Evolutionary conservation across 2,888 invertebrate species (phyloP).

Genomic region (Acleris laterana): DNA sequence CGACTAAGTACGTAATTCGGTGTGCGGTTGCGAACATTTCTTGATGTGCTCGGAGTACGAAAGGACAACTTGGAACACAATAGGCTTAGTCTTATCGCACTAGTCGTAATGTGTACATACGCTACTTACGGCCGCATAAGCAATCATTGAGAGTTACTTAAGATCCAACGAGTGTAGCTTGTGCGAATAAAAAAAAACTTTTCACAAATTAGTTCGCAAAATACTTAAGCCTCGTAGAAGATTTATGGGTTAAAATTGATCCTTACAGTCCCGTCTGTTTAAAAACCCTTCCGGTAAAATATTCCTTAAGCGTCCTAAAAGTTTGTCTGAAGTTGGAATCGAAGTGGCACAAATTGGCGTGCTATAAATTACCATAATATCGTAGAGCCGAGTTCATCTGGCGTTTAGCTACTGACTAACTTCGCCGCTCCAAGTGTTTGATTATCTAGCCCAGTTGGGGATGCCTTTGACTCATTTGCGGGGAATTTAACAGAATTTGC

Average conservation of each 20-base stretch:
- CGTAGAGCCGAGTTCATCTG: slow-evolving; percentile 78
- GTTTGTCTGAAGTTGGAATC: slow-evolving; percentile 69
- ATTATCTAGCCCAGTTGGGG: slow-evolving; percentile 70
- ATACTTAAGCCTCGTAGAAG: slow-evolving; percentile 40
- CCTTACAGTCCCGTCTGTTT: slow-evolving; percentile 52
- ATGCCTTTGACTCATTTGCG: slow-evolving; percentile 77
- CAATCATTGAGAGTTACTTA: slow-evolving; percentile 50
- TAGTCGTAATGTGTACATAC: slow-evolving; percentile 62
- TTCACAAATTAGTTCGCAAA: slow-evolving; percentile 49
- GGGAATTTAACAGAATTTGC: slow-evolving; percentile 42
- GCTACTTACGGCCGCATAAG: slow-evolving; percentile 57
- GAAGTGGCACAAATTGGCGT: slow-evolving; percentile 74
- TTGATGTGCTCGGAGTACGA: slow-evolving; percentile 59
- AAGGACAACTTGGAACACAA: slow-evolving; percentile 74
- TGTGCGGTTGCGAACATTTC: slow-evolving; percentile 78
- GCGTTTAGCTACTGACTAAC: slow-evolving; percentile 73
- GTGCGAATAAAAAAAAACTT: slow-evolving; percentile 43
- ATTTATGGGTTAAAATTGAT: slow-evolving; percentile 61
- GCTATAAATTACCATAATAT: slow-evolving; percentile 83
- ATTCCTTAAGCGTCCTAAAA: slow-evolving; percentile 61
- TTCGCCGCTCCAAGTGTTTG: slow-evolving; percentile 68
- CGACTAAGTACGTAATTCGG: slow-evolving; percentile 79
- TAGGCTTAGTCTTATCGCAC: slow-evolving; percentile 77
- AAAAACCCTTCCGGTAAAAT: slow-evolving; percentile 58
- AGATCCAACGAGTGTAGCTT: slow-evolving; percentile 49